phyloP scores from a whole-genome alignment of 2,113 vertebrate genomes.

The Callorhinus ursinus region DNA sequence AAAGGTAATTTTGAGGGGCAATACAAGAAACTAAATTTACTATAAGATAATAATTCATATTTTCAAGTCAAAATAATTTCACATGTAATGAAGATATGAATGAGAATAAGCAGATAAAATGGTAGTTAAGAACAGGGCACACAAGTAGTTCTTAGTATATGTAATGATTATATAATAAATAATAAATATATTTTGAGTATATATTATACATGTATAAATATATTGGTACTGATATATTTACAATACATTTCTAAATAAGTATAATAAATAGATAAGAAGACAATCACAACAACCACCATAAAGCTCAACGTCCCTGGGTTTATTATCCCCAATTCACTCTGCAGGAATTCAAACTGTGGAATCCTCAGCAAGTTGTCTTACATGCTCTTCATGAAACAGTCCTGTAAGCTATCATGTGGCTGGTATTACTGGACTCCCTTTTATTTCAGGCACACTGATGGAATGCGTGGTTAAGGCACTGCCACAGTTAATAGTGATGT shows the following conservation, averaged over 20 bases:
- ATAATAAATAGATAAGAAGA: not conserved
- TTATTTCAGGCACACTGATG: not conserved
- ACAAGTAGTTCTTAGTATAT: not conserved
- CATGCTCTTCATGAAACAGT: not conserved
- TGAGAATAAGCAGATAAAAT: not conserved
- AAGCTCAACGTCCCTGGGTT: not conserved
- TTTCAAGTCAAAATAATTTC: slow-evolving; percentile 40
- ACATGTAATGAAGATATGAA: not conserved
- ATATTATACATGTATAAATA: not conserved
- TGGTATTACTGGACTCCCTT: not conserved
- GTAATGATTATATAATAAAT: not conserved
- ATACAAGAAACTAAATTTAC: not conserved
- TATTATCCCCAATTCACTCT: not conserved
- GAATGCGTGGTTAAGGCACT: not conserved
- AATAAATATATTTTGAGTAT: not conserved
- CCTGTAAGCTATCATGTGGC: not conserved
- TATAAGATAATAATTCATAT: not conserved
- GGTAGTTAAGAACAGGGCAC: not conserved
- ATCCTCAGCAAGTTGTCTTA: not conserved
- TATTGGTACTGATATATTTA: not conserved
- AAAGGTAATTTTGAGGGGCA: not conserved
- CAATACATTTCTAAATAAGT: not conserved
- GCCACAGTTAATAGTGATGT: not conserved
- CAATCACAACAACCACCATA: not conserved
- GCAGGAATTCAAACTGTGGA: not conserved